phyloP scores from a whole-genome alignment of 2,888 invertebrate genomes.

The Mimachlamys varia region DNA sequence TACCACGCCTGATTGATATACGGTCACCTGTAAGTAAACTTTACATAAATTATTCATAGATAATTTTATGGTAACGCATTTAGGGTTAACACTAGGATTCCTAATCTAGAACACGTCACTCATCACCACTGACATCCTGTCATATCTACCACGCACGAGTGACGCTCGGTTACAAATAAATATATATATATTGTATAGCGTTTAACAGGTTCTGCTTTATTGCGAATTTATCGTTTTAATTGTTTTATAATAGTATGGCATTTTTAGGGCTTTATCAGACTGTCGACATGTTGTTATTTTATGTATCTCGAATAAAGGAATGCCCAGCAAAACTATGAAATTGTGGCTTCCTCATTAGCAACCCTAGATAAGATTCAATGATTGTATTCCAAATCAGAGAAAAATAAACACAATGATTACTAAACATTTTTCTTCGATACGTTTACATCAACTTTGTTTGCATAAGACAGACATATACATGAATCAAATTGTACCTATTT shows the following conservation, averaged over 20 bases:
- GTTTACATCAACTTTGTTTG: no score
- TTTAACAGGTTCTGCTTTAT: no score
- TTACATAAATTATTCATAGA: slow-evolving; percentile 24
- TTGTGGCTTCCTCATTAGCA: no score
- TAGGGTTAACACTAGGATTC: not conserved
- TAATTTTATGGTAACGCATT: not conserved
- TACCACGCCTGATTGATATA: not conserved
- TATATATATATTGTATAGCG: not conserved
- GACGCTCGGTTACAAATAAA: not conserved
- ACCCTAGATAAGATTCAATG: no score
- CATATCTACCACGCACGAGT: not conserved
- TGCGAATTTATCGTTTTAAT: not conserved
- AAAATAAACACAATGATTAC: no score
- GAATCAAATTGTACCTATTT: no score
- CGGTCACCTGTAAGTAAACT: not conserved
- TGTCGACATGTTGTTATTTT: no score
- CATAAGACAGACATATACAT: no score
- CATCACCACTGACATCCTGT: not conserved
- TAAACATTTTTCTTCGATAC: no score
- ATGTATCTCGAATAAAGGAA: no score
- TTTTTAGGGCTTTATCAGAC: not conserved
- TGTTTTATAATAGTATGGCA: not conserved
- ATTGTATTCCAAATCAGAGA: no score
- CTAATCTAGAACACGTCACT: slow-evolving; percentile 2
- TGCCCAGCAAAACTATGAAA: no score